These are phyloP conservation scores for Lasioglossum baleicum DNA, from an alignment of 1,140 invertebrate species.

Conservation along the genomic window DNA sequence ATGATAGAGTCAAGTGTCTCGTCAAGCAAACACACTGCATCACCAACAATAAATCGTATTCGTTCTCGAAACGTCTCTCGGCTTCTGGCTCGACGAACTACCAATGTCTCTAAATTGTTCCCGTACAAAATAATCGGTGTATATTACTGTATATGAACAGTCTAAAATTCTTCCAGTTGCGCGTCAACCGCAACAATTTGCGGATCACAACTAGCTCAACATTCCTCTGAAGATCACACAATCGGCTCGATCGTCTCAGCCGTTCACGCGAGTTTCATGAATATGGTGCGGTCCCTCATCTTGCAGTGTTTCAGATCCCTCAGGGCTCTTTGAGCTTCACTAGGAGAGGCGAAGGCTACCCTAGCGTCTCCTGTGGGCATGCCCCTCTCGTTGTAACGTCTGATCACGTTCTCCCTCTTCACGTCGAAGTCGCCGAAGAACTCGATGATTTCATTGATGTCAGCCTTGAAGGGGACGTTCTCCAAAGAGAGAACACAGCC, in stretches of 20 bases:
- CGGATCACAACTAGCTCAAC: too few species aligned
- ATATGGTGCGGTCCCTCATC: constrained; percentile 82
- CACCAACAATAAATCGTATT: neutral
- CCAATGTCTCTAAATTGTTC: neutral
- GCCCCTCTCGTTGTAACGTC: constrained; percentile 90
- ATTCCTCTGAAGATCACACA: neutral
- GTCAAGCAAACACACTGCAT: neutral
- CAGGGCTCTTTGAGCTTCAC: constrained; percentile 88
- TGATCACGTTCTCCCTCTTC: constrained; percentile 87
- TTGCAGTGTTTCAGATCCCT: constrained; percentile 81
- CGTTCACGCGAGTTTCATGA: constrained; percentile 78
- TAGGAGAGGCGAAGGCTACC: constrained; percentile 88
- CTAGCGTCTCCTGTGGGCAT: constrained; percentile 94
- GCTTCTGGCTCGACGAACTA: neutral
- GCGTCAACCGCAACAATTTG: too few species aligned
- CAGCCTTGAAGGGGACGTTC: constrained; percentile 92
- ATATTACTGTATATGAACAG: neutral
- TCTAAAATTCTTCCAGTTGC: neutral
- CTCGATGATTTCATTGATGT: constrained; percentile 91
- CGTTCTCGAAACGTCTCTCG: neutral
- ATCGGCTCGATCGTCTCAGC: neutral
- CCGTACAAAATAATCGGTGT: neutral
- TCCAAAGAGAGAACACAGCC: constrained; percentile 91
- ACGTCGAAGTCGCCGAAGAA: constrained; percentile 91
- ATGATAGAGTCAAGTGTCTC: neutral